Percentiles rank a stretch among this genome's conserved stretches.
These are phyloP conservation scores for Euzetes globulus DNA, from an alignment of 2,888 invertebrate genomes.

Conservation along the genomic window DNA sequence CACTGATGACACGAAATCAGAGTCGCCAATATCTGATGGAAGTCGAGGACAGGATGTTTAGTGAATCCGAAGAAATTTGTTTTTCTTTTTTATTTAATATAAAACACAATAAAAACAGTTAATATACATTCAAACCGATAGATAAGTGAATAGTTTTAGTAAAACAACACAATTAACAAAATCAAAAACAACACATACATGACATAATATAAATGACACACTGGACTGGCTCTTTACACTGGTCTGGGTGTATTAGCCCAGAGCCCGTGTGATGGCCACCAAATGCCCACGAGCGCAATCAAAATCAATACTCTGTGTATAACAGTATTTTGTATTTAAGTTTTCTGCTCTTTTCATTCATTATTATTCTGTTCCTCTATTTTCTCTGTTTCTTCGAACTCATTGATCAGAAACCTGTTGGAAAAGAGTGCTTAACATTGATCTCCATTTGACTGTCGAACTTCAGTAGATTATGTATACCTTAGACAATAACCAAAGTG, in stretches of 20 bases:
- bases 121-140: neutral
- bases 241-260: neutral
- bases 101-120: neutral
- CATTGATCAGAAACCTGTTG: conserved; percentile 22
- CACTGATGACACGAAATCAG: conserved; percentile 29
- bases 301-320: conserved; percentile 22
- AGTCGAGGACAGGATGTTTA: conserved; percentile 24
- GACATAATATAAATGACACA: neutral
- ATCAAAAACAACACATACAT: neutral
- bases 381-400: too few relatives aligned
- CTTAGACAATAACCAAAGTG: too few relatives aligned
- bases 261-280: neutral
- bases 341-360: neutral
- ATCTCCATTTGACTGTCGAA: neutral
- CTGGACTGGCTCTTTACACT: neutral
- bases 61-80: neutral
- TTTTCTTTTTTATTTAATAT: neutral
- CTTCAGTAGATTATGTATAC: too few relatives aligned
- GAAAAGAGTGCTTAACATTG: conserved; percentile 13
- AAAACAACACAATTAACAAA: neutral
- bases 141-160: neutral
- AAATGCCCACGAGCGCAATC: conserved; percentile 28
- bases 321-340: neutral
- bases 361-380: neutral
- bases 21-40: conserved; percentile 7